phyloP scores from a whole-genome alignment of 2,888 invertebrate genomes.

The Drosophila paranaensis region DNA sequence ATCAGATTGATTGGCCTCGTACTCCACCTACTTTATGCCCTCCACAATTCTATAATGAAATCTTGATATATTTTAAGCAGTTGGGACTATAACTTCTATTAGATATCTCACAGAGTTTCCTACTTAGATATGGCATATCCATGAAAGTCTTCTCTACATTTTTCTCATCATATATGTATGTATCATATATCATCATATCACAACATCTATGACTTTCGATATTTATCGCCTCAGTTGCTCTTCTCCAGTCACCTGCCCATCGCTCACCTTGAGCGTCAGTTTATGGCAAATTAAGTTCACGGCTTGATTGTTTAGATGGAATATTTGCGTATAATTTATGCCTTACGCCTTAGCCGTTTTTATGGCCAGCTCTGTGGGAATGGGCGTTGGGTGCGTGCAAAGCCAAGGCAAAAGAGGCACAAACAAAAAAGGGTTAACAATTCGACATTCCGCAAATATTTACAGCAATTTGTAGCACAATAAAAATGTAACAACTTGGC shows the following conservation, averaged over 20 bases:
- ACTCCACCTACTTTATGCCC: too few relatives aligned
- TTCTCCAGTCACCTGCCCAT: constrained; percentile 4
- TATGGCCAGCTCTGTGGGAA: constrained; percentile 23
- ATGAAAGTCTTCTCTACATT: neutral
- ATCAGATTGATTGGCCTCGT: too few relatives aligned
- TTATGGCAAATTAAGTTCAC: constrained; percentile 80
- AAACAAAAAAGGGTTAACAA: constrained; percentile 70
- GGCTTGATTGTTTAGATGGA: constrained; percentile 72
- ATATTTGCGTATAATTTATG: constrained; percentile 75
- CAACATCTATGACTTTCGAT: too few relatives aligned
- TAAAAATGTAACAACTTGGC: constrained; percentile 65
- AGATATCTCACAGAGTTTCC: too few relatives aligned
- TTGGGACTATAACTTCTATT: too few relatives aligned
- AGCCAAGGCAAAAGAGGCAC: constrained; percentile 20
- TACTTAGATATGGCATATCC: neutral
- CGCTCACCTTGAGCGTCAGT: constrained; percentile 35
- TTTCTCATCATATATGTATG: too few relatives aligned
- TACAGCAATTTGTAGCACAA: constrained; percentile 79
- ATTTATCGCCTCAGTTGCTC: constrained; percentile 22
- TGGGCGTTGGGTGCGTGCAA: constrained; percentile 12
- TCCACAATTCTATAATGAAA: too few relatives aligned
- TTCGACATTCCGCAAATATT: constrained; percentile 73
- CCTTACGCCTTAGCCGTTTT: constrained; percentile 28
- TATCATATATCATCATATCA: too few relatives aligned
- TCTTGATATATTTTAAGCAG: too few relatives aligned